Evolutionary conservation across 2,113 vertebrate species (phyloP).

Genomic region (Mesembrinibis cayennensis): DNA sequence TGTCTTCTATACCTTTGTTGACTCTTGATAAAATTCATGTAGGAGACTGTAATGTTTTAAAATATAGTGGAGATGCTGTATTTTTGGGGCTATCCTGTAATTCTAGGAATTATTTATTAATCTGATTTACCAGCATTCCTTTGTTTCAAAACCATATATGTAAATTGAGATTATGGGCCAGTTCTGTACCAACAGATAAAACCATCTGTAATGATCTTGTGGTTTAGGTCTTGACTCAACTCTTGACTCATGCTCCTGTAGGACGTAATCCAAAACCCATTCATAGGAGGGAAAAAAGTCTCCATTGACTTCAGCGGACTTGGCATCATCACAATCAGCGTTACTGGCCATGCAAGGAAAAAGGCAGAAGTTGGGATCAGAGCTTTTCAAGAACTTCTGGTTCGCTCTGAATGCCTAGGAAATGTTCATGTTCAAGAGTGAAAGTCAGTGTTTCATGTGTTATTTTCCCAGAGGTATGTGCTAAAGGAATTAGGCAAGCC

Average conservation of each 20-base stretch:
- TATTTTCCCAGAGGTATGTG: not conserved
- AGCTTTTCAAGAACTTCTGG: not conserved
- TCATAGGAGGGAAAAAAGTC: not conserved
- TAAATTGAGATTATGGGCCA: not conserved
- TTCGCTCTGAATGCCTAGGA: not conserved
- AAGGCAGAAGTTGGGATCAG: not conserved
- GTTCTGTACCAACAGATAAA: not conserved
- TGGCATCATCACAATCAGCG: too few species aligned
- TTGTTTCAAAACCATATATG: not conserved
- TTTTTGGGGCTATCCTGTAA: not conserved
- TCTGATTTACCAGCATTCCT: not conserved
- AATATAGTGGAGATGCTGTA: rapidly evolving
- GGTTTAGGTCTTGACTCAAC: not conserved
- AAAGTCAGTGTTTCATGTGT: not conserved
- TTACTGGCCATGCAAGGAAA: too few species aligned
- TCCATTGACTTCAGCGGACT: not conserved
- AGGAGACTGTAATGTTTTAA: not conserved
- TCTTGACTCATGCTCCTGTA: not conserved
- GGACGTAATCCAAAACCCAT: not conserved
- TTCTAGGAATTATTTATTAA: not conserved
- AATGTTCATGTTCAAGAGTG: not conserved
- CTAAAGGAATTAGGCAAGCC: not conserved
- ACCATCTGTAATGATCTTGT: too few species aligned
- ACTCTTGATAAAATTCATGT: not conserved
- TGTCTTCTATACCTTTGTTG: not conserved